A percentile compares a stretch with the other conserved stretches of the same genome.
phyloP scores from a whole-genome alignment of 2,888 invertebrate species.

The Panzeria rudis region DNA sequence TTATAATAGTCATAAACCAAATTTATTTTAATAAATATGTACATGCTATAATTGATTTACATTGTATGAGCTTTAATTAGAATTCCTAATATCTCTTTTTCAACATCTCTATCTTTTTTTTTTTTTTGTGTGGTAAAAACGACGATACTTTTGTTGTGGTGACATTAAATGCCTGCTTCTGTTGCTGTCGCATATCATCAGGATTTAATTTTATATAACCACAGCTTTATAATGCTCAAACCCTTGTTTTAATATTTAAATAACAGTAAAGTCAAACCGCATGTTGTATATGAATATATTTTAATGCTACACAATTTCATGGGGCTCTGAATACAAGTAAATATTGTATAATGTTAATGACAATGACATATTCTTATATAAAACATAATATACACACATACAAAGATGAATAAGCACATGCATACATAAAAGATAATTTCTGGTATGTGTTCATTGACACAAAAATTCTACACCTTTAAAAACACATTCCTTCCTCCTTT shows the following conservation, averaged over 20 bases:
- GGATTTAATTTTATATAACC: slow-evolving; percentile 45
- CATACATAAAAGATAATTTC: background rate
- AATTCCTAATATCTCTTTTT: slow-evolving; percentile 3
- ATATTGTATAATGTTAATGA: slow-evolving; percentile 53
- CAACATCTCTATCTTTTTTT: background rate
- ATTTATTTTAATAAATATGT: too few relatives aligned
- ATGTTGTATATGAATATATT: background rate
- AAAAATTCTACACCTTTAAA: background rate
- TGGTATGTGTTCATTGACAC: slow-evolving; percentile 12
- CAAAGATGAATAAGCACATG: background rate
- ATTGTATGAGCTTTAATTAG: background rate
- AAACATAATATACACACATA: slow-evolving; percentile 6
- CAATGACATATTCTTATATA: slow-evolving; percentile 25
- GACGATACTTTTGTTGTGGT: background rate
- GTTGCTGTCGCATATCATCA: slow-evolving; percentile 16
- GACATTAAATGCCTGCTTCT: background rate
- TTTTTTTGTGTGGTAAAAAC: background rate
- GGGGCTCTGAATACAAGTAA: slow-evolving; percentile 30
- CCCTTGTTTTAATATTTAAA: slow-evolving; percentile 25
- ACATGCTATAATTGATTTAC: too few relatives aligned
- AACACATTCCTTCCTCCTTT: background rate
- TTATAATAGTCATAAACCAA: background rate
- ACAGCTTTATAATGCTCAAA: slow-evolving; percentile 37
- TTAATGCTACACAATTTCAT: slow-evolving; percentile 48
- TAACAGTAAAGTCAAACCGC: slow-evolving; percentile 55